Percentiles rank a stretch among this genome's conserved stretches.
Evolutionary conservation across 2,888 invertebrate species (phyloP).

Genomic region (Caenorhabditis imperialis): DNA sequence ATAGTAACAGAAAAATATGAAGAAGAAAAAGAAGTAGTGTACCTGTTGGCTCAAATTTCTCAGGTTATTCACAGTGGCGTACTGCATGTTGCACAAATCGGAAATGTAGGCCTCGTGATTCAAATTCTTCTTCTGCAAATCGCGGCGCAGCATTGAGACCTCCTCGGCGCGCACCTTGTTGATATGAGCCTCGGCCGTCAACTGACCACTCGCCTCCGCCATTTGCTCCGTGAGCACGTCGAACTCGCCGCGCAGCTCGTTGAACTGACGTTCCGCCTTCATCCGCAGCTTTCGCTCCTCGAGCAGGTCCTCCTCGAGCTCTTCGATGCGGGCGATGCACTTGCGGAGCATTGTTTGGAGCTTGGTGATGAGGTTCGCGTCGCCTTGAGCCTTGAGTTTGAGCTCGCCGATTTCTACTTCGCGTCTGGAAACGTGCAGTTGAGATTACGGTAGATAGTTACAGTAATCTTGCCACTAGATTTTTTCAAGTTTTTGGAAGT

Average conservation of each 20-base stretch:
- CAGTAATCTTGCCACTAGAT: no score
- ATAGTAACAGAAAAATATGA: not conserved
- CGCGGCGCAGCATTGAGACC: conserved; percentile 95
- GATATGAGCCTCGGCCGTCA: conserved; percentile 86
- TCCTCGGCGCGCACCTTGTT: conserved; percentile 72
- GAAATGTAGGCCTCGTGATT: conserved; percentile 97
- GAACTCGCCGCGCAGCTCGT: conserved; percentile 95
- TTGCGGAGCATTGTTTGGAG: conserved; percentile 82
- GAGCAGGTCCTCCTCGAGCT: conserved; percentile 98
- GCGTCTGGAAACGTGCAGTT: conserved; percentile 83
- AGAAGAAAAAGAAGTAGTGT: not conserved
- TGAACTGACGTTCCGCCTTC: conserved; percentile 81
- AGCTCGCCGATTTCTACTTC: conserved; percentile 97
- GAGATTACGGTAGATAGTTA: no score
- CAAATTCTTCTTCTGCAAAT: conserved; percentile 97
- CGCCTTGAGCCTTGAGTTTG: conserved; percentile 91
- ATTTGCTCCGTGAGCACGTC: conserved; percentile 96
- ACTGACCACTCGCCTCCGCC: conserved; percentile 99
- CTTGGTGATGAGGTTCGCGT: conserved; percentile 96
- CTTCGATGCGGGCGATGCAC: conserved; percentile 85
- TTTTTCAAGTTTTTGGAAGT: no score
- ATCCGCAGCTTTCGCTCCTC: conserved; percentile 86
- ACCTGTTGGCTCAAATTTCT: conserved; percentile 65
- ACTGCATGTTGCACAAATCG: conserved; percentile 85
- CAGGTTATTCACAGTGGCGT: conserved; percentile 71